Base-by-base conservation (phyloP, 1,140 invertebrate species). In the Cotesia vestalis region DNA sequence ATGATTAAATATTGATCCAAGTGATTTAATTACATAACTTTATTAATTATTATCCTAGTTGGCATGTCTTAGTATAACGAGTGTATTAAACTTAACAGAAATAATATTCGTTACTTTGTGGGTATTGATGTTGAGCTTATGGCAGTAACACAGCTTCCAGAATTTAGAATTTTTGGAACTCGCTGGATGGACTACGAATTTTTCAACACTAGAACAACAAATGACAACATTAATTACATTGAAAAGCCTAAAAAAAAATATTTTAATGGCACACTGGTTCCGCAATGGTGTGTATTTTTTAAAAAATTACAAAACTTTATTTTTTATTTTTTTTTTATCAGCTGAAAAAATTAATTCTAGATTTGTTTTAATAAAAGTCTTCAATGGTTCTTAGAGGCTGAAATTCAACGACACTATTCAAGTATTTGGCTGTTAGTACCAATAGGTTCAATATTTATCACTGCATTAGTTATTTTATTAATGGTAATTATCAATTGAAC, bases 341-440 rank as follows among this genome's bases (percentile, higher is more conserved):
- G 40, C 11, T 11, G 5, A 46, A 27, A 27, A 27, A 27, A 46
- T 46, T 27, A 59, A 69, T 55, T 34, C 0, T 72, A 38, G 38
- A 53, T 74, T 57, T 62, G 27, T 53, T 55, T 62, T 64, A 66
- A 62, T 66, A 53, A 72, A 46, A 63, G 46, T 60, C 51, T 76
- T 36, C n/a, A 68, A 70, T 72, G 69, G 20, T 74, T 69, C 69
- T 59, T 72, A 80, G 78, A 81, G 72, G 60, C 77, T 9, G 78
- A 79, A 66, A 57, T 80, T 59, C 78, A 79, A 59, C 77, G 69
- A 78, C 78, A 79, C 52, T 83, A 83, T 72, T 80, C 82, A 77
- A 72, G 82, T 12, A 76, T 78, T 63, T 80, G 82, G 20, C 80
- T 81, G 20, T 73, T 84, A 35, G 52, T 85, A 66, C 83, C 83